phyloP scores from a whole-genome alignment of 2,797 vertebrate species.

The Tokudaia tokunoshimensis region DNA sequence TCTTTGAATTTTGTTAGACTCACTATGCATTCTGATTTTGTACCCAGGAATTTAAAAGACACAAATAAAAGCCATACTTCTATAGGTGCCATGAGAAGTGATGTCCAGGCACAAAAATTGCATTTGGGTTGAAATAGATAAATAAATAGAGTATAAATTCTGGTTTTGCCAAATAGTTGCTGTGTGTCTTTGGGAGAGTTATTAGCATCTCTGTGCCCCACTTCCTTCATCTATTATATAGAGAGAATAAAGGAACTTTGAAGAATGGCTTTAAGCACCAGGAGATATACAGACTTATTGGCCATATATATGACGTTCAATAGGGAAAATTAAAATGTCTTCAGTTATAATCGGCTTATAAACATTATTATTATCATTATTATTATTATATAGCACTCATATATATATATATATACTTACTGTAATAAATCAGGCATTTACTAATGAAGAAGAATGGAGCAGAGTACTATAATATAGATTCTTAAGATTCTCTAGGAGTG shows the following conservation, averaged over 20 bases:
- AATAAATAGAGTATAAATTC: neutral
- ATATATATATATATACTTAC: neutral
- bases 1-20: slow-evolving; percentile 28
- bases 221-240: neutral
- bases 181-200: neutral
- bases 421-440: neutral
- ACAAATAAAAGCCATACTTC: neutral
- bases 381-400: neutral
- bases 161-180: neutral
- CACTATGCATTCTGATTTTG: neutral
- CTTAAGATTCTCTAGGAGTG: neutral
- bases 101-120: neutral
- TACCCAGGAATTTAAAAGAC: slow-evolving; percentile 6
- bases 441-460: neutral
- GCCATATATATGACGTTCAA: neutral
- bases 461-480: neutral
- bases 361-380: neutral
- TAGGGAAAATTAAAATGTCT: neutral
- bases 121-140: neutral
- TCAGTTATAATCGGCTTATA: neutral
- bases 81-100: neutral
- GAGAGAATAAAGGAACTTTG: neutral
- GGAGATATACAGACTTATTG: neutral
- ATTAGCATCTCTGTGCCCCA: neutral
- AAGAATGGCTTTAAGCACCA: neutral